Evolutionary conservation across 2,113 vertebrate species (phyloP).

Genomic region (Heterocephalus glaber): DNA sequence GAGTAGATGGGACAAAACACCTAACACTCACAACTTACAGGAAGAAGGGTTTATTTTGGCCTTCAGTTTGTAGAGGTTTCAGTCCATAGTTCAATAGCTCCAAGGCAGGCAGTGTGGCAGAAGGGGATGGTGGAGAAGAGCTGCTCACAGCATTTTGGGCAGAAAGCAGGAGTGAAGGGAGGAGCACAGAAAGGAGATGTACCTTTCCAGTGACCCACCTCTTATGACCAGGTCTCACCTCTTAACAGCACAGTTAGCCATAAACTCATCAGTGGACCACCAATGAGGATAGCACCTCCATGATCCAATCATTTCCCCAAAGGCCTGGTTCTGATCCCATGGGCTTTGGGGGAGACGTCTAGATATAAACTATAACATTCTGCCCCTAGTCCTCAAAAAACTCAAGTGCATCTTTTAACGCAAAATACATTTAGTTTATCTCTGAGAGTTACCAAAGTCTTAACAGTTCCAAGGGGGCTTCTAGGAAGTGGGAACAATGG

Average conservation of each 20-base stretch:
- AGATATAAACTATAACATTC: background rate
- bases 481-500: background rate
- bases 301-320: background rate
- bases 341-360: background rate
- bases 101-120: no score
- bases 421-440: background rate
- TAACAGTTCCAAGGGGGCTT: background rate
- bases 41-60: background rate
- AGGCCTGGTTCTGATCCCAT: background rate
- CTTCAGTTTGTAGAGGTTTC: background rate
- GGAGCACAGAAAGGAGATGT: background rate
- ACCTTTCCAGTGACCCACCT: background rate
- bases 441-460: background rate
- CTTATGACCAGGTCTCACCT: background rate
- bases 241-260: background rate
- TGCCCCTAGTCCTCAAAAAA: background rate
- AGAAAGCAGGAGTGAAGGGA: background rate
- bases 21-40: background rate
- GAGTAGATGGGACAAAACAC: background rate
- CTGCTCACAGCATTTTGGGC: background rate
- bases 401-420: background rate
- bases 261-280: background rate
- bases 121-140: background rate
- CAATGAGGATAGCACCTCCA: background rate
- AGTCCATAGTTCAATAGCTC: background rate